A percentile compares a stretch with the other conserved stretches of the same genome.
These are phyloP conservation scores for Zophobas morio DNA, from an alignment of 1,140 invertebrate species.

Conservation along the genomic window DNA sequence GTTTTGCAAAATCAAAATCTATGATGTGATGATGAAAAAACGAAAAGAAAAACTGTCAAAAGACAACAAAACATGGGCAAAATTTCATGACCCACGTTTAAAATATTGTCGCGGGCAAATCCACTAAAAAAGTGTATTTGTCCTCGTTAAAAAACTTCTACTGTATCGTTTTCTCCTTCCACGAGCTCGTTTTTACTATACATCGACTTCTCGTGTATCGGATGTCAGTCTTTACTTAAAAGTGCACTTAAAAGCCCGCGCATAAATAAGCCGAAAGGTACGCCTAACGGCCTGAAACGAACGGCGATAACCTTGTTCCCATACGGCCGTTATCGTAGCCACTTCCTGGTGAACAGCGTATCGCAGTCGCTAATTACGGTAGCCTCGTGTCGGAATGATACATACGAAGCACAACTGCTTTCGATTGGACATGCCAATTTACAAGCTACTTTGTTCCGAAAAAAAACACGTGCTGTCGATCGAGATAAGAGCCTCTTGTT, in stretches of 20 bases:
- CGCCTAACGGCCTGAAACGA: constrained; percentile 43
- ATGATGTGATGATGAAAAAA: too few relatives aligned
- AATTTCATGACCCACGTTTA: too few relatives aligned
- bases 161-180: too few relatives aligned
- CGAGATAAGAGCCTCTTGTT: constrained; percentile 14
- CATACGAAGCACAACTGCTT: not conserved
- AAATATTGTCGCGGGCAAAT: too few relatives aligned
- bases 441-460: not conserved
- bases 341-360: constrained; percentile 44
- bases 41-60: too few relatives aligned
- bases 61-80: too few relatives aligned
- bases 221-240: not conserved
- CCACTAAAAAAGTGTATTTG: too few relatives aligned
- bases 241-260: not conserved
- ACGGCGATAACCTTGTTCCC: constrained; percentile 48
- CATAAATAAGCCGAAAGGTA: constrained; percentile 43
- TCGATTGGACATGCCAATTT: constrained; percentile 30
- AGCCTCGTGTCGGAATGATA: constrained; percentile 35
- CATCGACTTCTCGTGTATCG: too few relatives aligned
- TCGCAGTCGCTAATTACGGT: constrained; percentile 36
- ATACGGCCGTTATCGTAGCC: constrained; percentile 44
- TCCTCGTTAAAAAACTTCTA: too few relatives aligned
- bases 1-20: too few relatives aligned
- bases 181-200: too few relatives aligned
- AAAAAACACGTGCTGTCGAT: not conserved